These are phyloP conservation scores for Zoanthus sansibaricus DNA, from an alignment of 92 coral and sea anemone genomes.

Conservation along the genomic window DNA sequence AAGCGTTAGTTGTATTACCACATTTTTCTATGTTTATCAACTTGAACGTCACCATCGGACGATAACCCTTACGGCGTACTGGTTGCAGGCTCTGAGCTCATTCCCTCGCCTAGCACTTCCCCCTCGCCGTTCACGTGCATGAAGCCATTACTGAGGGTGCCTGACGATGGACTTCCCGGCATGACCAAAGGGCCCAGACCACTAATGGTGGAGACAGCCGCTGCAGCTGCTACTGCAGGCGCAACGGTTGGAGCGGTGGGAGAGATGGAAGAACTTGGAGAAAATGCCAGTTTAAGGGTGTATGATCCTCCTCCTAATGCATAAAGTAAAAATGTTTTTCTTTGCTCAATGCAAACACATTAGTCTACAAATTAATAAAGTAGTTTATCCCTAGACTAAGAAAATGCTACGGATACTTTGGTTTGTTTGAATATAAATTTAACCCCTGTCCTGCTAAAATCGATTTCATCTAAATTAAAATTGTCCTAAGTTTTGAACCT, in stretches of 20 bases:
- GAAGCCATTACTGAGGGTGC: slow-evolving; percentile 46
- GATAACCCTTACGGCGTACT: slow-evolving; percentile 12
- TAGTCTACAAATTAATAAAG: neutral
- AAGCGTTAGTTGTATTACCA: neutral
- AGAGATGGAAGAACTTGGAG: slow-evolving; percentile 98
- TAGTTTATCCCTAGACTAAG: neutral
- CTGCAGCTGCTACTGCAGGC: slow-evolving; percentile 99
- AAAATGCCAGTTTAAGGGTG: slow-evolving; percentile 96
- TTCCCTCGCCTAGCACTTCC: slow-evolving; percentile 32
- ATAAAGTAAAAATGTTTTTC: neutral
- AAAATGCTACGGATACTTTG: too few relatives aligned
- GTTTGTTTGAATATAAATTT: too few relatives aligned
- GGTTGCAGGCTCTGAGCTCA: slow-evolving; percentile 27
- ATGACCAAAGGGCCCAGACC: slow-evolving; percentile 82
- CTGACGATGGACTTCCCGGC: slow-evolving; percentile 68
- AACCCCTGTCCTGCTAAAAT: too few relatives aligned
- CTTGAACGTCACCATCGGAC: neutral
- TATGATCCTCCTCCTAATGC: slow-evolving; percentile 96
- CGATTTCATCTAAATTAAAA: too few relatives aligned
- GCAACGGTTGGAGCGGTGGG: slow-evolving; percentile 99
- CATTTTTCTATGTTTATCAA: neutral
- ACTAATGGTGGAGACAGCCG: slow-evolving; percentile 85
- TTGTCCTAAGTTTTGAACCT: too few relatives aligned
- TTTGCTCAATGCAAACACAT: neutral
- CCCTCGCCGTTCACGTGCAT: slow-evolving; percentile 72